These are phyloP conservation scores for Mus musculus DNA, from an alignment of 2,113 vertebrate species.

Conservation along the genomic window GRCm39 chr12:94013501-94014000, in stretches of 20 bases:
- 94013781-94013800: background rate
- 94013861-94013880: background rate
- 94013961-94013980: too few species aligned
- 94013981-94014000: too few species aligned
- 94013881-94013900: background rate
- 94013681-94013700: background rate
- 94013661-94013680: background rate
- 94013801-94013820: background rate
- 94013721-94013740: background rate
- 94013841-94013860: background rate
- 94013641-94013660: background rate
- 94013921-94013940: background rate
- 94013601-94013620: background rate
- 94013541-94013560: background rate
- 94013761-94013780: background rate
- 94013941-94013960: too few species aligned
- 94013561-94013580: background rate
- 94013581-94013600: background rate
- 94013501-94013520: background rate
- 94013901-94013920: background rate
- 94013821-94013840: background rate
- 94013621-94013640: background rate
- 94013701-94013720: background rate
- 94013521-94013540: background rate
- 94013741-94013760: fast-evolving